Base-by-base conservation (phyloP, 1,140 invertebrate genomes). In the Pomacea maculata region DNA sequence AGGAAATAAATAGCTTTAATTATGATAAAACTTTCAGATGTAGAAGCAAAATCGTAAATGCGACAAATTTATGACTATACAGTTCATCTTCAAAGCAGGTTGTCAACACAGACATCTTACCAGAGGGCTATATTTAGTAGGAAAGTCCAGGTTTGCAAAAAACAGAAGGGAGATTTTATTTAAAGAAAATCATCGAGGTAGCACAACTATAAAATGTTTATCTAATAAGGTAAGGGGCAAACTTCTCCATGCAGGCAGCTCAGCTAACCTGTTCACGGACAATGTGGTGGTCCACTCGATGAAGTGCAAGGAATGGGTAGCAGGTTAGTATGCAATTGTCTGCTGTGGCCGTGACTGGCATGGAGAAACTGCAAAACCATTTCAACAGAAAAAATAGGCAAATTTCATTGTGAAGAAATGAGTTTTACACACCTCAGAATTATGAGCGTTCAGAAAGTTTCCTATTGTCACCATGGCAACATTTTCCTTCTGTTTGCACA, bases 311-410 rank as follows among this genome's bases (percentile, higher is more conserved):
- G 85, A 92, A 92, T 34, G 88, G 87, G 80, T 91, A 91, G 80
- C 89, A 91, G 7, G 90, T 91, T 73, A 92, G 76, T 5, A 91
- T 81, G 76, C 91, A 90, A 79, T 92, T 92, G 79, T 92, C 91
- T 29, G 91, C 87, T 64, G 91, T 91, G 15, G 89, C 89, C 21
- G 89, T 89, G 21, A 91, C 85, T 70, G 86, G 67, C 74, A 91
- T 76, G 55, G 71, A 75, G 83, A 90, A 91, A 45, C 89, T 91
- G 81, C 70, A 84, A 75, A 7, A 78, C 7, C 34, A 54, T 19
- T 15, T 55, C 17, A 17, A 75, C 67, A 70, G 10, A 25, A 34
- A 12, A 25, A 34, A 17, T 11, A 70, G 6, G 6, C 12, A 12
- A 70, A 70, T 70, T 10, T 25, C 67, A 11, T n/a, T 70, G 1